Evolutionary conservation across 2,888 invertebrate genomes (phyloP).

Genomic region (Phaedon cochleariae): DNA sequence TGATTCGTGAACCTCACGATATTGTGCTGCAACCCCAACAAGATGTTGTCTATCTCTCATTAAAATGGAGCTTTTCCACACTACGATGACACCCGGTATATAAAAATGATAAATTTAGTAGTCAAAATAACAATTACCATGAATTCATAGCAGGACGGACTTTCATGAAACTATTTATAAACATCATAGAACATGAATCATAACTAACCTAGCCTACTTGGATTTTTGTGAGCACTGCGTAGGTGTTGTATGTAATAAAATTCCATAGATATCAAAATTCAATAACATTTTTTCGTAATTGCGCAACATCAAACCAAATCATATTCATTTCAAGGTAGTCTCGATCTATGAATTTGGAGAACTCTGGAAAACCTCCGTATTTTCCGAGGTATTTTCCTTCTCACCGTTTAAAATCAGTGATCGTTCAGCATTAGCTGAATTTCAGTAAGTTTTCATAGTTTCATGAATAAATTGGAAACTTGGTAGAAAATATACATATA

Average conservation of each 20-base stretch:
- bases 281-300: conserved; percentile 4
- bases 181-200: conserved; percentile 2
- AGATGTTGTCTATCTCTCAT: too few relatives aligned
- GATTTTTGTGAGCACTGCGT: not conserved
- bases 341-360: not conserved
- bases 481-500: not conserved
- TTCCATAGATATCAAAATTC: too few relatives aligned
- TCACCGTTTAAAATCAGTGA: not conserved
- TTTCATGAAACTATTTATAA: not conserved
- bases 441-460: not conserved
- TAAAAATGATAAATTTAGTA: too few relatives aligned
- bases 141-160: not conserved
- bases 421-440: not conserved
- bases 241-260: not conserved
- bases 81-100: too few relatives aligned
- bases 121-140: not conserved
- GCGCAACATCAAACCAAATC: not conserved
- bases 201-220: conserved; percentile 14
- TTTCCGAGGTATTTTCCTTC: not conserved
- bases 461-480: not conserved
- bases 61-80: too few relatives aligned
- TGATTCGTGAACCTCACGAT: too few relatives aligned
- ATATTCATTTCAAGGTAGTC: not conserved
- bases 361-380: too few relatives aligned
- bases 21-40: too few relatives aligned